A percentile compares a stretch with the other conserved stretches of the same genome.
Conservation (phyloP, 2,113 vertebrate species). For the Bubo blakistoni region DNA sequence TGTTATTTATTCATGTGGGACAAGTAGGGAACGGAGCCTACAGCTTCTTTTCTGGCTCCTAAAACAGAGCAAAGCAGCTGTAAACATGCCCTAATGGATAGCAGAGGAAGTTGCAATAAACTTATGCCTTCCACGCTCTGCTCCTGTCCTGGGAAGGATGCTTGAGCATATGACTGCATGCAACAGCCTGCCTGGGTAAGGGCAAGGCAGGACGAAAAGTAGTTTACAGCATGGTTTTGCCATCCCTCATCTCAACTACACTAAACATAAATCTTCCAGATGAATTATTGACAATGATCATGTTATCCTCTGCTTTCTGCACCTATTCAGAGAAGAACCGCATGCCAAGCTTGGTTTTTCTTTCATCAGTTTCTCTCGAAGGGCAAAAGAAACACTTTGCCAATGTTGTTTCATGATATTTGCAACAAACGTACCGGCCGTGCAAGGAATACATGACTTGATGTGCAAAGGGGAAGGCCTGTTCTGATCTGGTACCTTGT, state of each 20-base stretch:
- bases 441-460: neutral
- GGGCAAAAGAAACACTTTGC: neutral
- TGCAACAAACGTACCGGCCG: neutral
- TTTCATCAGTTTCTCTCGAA: neutral
- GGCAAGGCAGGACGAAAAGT: neutral
- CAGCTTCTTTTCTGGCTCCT: neutral
- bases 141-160: neutral
- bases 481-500: neutral
- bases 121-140: rapidly evolving
- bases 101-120: neutral
- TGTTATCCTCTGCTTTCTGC: neutral
- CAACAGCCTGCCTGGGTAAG: neutral
- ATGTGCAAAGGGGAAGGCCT: rapidly evolving
- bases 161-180: rapidly evolving
- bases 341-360: neutral
- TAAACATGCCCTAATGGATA: neutral
- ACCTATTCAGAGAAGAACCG: neutral
- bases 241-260: neutral
- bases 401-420: neutral
- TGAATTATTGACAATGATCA: neutral
- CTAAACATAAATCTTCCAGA: neutral
- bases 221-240: neutral
- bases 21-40: neutral
- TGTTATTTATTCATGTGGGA: neutral
- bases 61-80: neutral